Evolutionary conservation across 2,797 vertebrate species (phyloP).

Genomic region (Chaetodon trifasciatus): DNA sequence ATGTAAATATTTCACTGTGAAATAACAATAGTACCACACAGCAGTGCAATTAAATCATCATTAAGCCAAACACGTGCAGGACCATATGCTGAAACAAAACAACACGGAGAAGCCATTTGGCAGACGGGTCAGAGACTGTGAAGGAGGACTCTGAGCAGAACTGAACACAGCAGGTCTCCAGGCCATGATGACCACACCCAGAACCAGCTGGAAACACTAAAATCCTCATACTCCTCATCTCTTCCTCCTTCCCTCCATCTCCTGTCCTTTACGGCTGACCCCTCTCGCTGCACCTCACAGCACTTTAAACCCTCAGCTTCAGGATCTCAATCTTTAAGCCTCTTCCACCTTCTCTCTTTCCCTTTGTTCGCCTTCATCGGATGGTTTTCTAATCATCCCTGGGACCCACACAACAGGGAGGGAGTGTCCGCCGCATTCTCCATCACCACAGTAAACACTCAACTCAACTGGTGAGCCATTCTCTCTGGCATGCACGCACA

Average conservation of each 20-base stretch:
- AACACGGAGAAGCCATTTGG: constrained; percentile 71
- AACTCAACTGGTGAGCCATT: constrained; percentile 73
- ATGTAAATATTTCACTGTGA: constrained; percentile 13
- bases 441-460: constrained; percentile 80
- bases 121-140: constrained; percentile 63
- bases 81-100: constrained; percentile 53
- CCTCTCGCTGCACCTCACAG: constrained; percentile 31
- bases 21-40: constrained; percentile 27
- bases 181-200: constrained; percentile 81
- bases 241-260: constrained; percentile 52
- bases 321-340: background rate
- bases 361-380: constrained; percentile 36
- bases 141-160: constrained; percentile 59
- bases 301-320: constrained; percentile 1
- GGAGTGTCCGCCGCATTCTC: constrained; percentile 74
- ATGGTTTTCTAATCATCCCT: constrained; percentile 39
- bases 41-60: constrained; percentile 29
- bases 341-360: background rate
- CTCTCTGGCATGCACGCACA: constrained; percentile 76
- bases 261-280: constrained; percentile 28
- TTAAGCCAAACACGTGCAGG: constrained; percentile 35
- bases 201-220: constrained; percentile 85
- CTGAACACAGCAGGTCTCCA: constrained; percentile 76
- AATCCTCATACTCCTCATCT: constrained; percentile 66
- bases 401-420: constrained; percentile 45